A percentile compares a stretch with the other conserved stretches of the same genome.
These are phyloP conservation scores for Eustalomyia histrio DNA, from an alignment of 2,888 invertebrate species.

Conservation along the genomic window DNA sequence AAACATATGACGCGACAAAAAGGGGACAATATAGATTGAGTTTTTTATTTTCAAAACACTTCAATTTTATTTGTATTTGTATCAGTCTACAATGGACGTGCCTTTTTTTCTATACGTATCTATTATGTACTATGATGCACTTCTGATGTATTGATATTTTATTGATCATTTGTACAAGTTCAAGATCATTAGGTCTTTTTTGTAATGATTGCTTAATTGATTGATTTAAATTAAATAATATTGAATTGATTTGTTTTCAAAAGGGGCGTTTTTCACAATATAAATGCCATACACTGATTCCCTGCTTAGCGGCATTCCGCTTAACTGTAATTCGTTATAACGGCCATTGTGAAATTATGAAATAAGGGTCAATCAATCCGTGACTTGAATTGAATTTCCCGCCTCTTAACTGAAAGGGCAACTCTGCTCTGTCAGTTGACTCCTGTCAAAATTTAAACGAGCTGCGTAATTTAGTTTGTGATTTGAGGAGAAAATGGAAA, in stretches of 20 bases:
- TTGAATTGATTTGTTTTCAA: conserved; percentile 20
- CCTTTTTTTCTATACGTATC: background rate
- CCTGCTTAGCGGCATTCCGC: too few species aligned
- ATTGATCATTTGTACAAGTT: conserved; percentile 42
- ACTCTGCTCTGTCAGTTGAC: too few species aligned
- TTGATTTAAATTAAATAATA: conserved; percentile 57
- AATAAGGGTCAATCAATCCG: too few species aligned
- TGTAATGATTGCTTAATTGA: conserved; percentile 30
- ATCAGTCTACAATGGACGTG: background rate
- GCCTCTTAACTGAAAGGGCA: too few species aligned
- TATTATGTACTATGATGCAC: background rate
- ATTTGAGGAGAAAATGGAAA: too few species aligned
- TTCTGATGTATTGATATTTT: background rate
- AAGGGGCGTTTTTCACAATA: background rate
- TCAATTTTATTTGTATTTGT: background rate
- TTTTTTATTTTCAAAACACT: conserved; percentile 3
- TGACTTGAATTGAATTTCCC: too few species aligned
- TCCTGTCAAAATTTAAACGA: too few species aligned
- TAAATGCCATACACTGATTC: too few species aligned
- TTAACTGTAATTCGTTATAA: too few species aligned
- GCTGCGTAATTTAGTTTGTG: too few species aligned
- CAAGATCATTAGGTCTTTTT: conserved; percentile 38
- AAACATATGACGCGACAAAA: background rate
- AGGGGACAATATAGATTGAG: background rate
- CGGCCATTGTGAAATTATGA: too few species aligned